phyloP scores from a whole-genome alignment of 2,113 vertebrate species.

The Paedocypris sp. region DNA sequence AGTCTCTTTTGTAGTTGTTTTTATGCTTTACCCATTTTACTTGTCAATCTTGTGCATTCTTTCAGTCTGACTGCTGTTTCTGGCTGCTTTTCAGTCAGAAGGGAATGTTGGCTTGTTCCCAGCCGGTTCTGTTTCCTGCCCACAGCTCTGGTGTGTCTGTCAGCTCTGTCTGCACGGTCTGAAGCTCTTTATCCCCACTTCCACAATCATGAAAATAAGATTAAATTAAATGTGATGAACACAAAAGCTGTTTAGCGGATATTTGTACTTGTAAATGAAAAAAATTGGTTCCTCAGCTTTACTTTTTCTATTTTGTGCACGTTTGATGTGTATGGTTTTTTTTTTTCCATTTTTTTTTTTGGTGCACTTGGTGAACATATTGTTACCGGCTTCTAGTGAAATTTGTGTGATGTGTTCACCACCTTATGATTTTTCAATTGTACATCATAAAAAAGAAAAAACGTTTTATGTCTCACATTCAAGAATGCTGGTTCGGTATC shows the following conservation, averaged over 20 bases:
- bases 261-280: neutral
- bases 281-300: too few species aligned
- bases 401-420: too few species aligned
- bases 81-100: constrained; percentile 2
- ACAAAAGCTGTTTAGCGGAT: neutral
- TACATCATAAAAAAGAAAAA: too few species aligned
- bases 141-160: neutral
- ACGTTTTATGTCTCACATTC: too few species aligned
- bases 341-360: too few species aligned
- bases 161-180: neutral
- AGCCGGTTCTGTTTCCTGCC: neutral
- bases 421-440: too few species aligned
- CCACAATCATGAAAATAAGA: too few species aligned
- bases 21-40: neutral
- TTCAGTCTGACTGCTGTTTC: neutral
- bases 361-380: too few species aligned
- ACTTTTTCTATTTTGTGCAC: too few species aligned
- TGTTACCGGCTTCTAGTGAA: too few species aligned
- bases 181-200: constrained; percentile 8
- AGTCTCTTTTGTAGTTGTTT: neutral
- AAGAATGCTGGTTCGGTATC: too few species aligned
- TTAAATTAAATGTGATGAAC: constrained; percentile 21
- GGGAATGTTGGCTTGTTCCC: neutral
- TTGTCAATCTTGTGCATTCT: neutral
- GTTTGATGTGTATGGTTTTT: too few species aligned